Conservation (phyloP, 92 coral and sea anemone genomes). For the Palythoa caribaeorum region DNA sequence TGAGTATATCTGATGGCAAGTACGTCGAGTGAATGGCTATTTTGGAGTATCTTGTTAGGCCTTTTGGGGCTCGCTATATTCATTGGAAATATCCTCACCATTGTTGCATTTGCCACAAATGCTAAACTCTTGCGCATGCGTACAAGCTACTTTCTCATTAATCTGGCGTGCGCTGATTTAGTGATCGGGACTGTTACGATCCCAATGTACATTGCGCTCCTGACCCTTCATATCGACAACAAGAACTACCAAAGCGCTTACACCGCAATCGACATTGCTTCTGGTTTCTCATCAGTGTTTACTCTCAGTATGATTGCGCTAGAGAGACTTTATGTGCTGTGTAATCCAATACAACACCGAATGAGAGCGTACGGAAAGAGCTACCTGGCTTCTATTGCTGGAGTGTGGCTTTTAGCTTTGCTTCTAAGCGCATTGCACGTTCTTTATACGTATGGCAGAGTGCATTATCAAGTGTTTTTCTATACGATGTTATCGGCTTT, state of each 20-base stretch:
- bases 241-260: conserved; percentile 14
- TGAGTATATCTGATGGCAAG: background rate
- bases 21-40: background rate
- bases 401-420: conserved; percentile 69
- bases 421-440: conserved; percentile 66
- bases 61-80: background rate
- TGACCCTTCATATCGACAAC: background rate
- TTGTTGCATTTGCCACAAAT: background rate
- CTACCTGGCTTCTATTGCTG: conserved; percentile 37
- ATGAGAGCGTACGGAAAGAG: background rate
- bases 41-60: conserved; percentile 10
- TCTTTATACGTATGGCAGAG: conserved; percentile 56
- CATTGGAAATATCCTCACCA: background rate
- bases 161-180: conserved; percentile 10
- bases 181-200: background rate
- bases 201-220: conserved; percentile 28
- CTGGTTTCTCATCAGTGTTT: conserved; percentile 70
- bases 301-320: conserved; percentile 61
- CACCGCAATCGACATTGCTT: conserved; percentile 62
- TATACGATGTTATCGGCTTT: conserved; percentile 68
- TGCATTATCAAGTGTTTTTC: conserved; percentile 64
- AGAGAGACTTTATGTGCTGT: conserved; percentile 59
- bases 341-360: conserved; percentile 52
- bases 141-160: conserved; percentile 9
- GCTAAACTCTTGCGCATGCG: conserved; percentile 4